These are phyloP conservation scores for Danaus chrysippus DNA, from an alignment of 2,888 invertebrate species.

Conservation along the genomic window DNA sequence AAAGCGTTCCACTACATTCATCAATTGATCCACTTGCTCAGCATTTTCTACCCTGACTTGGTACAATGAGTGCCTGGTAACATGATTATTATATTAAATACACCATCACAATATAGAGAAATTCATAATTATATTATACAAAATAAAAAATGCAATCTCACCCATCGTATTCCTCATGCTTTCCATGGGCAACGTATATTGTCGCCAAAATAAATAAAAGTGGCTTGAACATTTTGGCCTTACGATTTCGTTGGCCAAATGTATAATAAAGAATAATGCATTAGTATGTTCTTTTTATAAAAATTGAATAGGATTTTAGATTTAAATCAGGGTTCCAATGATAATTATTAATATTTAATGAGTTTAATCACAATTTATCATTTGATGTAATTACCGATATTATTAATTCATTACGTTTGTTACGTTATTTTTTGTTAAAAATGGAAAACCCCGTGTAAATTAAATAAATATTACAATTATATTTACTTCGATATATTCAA, in stretches of 20 bases:
- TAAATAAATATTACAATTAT: no score
- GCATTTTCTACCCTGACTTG: conserved; percentile 35
- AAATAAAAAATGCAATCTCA: conserved; percentile 35
- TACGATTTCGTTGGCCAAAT: neutral
- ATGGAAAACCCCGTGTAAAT: no score
- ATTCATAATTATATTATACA: neutral
- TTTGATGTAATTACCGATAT: no score
- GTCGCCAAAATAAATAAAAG: conserved; percentile 40
- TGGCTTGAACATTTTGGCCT: conserved; percentile 33
- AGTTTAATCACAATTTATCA: conserved; percentile 3
- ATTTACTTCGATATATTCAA: no score
- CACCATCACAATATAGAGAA: neutral
- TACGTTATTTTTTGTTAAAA: no score
- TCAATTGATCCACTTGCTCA: conserved; percentile 40
- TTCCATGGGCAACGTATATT: conserved; percentile 44
- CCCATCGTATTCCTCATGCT: conserved; percentile 60
- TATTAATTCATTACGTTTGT: no score
- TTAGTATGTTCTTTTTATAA: neutral
- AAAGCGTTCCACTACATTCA: conserved; percentile 40
- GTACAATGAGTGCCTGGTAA: conserved; percentile 40
- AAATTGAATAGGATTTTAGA: neutral
- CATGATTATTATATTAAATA: neutral
- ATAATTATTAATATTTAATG: neutral
- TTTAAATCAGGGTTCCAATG: neutral
- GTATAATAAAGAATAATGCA: neutral